Percentiles rank a stretch among this genome's conserved stretches.
Conservation (phyloP, 2,888 invertebrate genomes). For the Tipula vernalis region DNA sequence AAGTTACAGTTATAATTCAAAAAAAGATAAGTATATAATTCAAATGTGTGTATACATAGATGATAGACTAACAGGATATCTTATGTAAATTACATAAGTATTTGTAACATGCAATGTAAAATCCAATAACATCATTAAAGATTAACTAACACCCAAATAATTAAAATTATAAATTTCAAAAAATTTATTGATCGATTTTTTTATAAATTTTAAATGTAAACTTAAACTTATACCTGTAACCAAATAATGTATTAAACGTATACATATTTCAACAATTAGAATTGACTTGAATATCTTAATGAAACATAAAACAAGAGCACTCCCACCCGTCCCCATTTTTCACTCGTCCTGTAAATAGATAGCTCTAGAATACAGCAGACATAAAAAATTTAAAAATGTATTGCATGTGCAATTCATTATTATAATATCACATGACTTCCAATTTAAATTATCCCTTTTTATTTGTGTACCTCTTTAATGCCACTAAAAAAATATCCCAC, state of each 20-base stretch:
- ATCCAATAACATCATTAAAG: not conserved
- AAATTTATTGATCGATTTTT: not conserved
- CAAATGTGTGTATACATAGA: too few relatives aligned
- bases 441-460: not conserved
- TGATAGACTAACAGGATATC: too few relatives aligned
- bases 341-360: not conserved
- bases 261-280: not conserved
- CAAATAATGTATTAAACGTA: not conserved
- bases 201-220: not conserved
- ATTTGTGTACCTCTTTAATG: not conserved
- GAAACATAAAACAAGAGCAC: not conserved
- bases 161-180: not conserved
- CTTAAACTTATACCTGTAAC: not conserved
- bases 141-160: not conserved
- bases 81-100: too few relatives aligned
- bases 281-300: not conserved
- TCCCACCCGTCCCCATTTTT: not conserved
- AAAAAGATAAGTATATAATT: too few relatives aligned
- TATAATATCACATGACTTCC: not conserved
- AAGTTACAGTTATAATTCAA: too few relatives aligned
- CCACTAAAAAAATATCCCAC: not conserved
- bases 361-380: not conserved
- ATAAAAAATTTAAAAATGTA: not conserved
- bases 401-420: not conserved
- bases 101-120: too few relatives aligned